Base-by-base conservation (phyloP, 1,140 invertebrate genomes). In the Platorchestia sp. region DNA sequence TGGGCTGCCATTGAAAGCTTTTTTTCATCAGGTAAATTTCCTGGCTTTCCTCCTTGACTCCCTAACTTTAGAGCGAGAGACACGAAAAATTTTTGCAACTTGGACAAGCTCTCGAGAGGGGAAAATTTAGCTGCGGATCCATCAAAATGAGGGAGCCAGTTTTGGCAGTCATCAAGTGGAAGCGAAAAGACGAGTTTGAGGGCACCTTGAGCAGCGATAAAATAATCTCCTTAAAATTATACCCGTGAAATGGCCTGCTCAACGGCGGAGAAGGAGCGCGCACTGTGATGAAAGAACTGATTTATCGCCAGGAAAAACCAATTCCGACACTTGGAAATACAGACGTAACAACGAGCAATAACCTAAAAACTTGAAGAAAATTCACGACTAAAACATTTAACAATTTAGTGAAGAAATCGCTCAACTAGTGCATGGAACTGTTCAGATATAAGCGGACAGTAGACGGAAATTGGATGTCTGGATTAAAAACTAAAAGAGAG, bases 11-110 rank as follows among this genome's bases (percentile, higher is more conserved):
- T 93, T 93, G 91, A 93, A 93, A 44, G 91, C 45, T 93, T 93
- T 93, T 91, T 93, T 93, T 93, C 45, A 45, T 93, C 91, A 45
- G 45, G 91, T 93, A 93, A 44, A 93, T 93, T 93, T 93, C 91
- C 91, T 40, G 91, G 91, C 91, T 93, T 93, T 45, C 45, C 43
- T 93, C 91, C 91, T 93, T 44, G 91, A 45, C 45, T 93, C 45
- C 45, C 47, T 93, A 93, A 93, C 91, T 93, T 93, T 40, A 93
- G 91, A 45, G 45, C 43, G 91, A 47, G 41, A 90, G 87, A 90
- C 87, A 90, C 87, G 87, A 75, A 75, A 90, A 90, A 90, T 42
- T 90, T 90, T 90, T 90, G 87, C 87, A 44, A 90, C 87, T 90
- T 90, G 87, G 87, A 90, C 87, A 90, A 41, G 41, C 44, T 42